Conservation (phyloP, 2,113 vertebrate species). For the Mugil cephalus region DNA sequence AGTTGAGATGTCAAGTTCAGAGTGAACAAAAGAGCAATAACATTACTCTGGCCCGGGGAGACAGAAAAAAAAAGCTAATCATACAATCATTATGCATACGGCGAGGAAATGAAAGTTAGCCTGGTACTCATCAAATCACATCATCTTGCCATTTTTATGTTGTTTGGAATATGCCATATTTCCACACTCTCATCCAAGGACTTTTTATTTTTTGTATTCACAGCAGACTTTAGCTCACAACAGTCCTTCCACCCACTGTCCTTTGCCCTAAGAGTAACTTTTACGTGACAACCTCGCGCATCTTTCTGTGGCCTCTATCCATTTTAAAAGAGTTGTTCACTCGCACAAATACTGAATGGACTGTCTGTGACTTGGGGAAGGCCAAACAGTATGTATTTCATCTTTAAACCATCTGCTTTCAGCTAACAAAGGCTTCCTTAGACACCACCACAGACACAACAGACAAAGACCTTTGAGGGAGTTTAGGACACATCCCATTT, state of each 20-base stretch:
- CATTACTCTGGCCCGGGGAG: constrained; percentile 15
- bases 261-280: background rate
- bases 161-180: background rate
- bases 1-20: background rate
- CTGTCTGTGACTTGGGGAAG: constrained; percentile 2
- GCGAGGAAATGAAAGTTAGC: constrained; percentile 20
- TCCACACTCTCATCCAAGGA: background rate
- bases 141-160: constrained; percentile 19
- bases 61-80: constrained; percentile 36
- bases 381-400: constrained; percentile 12
- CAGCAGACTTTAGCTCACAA: background rate
- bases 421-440: background rate
- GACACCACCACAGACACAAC: background rate
- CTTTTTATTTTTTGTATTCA: constrained; percentile 9
- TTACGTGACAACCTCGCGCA: constrained; percentile 1
- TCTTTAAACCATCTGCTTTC: constrained; percentile 28
- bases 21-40: constrained; percentile 24
- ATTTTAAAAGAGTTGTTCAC: constrained; percentile 2
- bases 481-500: background rate
- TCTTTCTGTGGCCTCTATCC: background rate
- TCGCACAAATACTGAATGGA: background rate
- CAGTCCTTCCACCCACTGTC: background rate
- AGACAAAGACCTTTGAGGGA: background rate
- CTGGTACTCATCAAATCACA: constrained; percentile 33
- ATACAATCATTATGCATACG: constrained; percentile 21